These are phyloP conservation scores for Dallia pectoralis DNA, from an alignment of 2,797 vertebrate species.

Conservation along the genomic window DNA sequence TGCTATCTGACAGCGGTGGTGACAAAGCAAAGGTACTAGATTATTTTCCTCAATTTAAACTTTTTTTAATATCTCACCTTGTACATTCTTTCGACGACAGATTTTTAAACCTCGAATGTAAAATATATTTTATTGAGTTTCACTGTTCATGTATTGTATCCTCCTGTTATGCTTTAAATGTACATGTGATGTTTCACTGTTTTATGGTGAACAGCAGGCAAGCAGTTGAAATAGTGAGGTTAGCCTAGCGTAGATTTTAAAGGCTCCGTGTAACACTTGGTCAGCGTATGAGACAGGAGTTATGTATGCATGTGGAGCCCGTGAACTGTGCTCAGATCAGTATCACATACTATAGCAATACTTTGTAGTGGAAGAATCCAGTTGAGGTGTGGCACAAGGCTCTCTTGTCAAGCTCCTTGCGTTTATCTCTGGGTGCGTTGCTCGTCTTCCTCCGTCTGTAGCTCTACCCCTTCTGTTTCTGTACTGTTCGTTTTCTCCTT, in stretches of 20 bases:
- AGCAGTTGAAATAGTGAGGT: conserved; percentile 27
- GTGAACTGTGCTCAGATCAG: too few relatives aligned
- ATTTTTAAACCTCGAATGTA: conserved; percentile 40
- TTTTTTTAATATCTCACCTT: conserved; percentile 1
- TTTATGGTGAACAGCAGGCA: conserved; percentile 30
- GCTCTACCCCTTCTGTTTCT: conserved; percentile 43
- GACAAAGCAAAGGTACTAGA: neutral
- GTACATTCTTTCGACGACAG: conserved; percentile 17
- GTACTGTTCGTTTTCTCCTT: conserved; percentile 58
- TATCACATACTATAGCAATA: too few relatives aligned
- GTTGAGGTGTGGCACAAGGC: conserved; percentile 26
- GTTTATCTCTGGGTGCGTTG: conserved; percentile 1
- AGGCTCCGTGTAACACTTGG: conserved; percentile 2
- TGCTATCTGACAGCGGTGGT: conserved; percentile 10
- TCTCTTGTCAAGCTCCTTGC: neutral
- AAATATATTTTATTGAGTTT: neutral
- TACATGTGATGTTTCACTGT: neutral
- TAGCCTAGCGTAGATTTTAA: conserved; percentile 35
- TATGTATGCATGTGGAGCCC: neutral
- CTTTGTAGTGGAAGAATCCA: conserved; percentile 3
- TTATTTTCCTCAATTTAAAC: neutral
- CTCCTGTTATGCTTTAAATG: conserved; percentile 9
- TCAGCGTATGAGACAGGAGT: conserved; percentile 24
- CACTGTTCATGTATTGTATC: neutral
- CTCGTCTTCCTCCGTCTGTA: conserved; percentile 32